phyloP scores from a whole-genome alignment of 2,888 invertebrate genomes.

The Tanytarsus gracilentus region DNA sequence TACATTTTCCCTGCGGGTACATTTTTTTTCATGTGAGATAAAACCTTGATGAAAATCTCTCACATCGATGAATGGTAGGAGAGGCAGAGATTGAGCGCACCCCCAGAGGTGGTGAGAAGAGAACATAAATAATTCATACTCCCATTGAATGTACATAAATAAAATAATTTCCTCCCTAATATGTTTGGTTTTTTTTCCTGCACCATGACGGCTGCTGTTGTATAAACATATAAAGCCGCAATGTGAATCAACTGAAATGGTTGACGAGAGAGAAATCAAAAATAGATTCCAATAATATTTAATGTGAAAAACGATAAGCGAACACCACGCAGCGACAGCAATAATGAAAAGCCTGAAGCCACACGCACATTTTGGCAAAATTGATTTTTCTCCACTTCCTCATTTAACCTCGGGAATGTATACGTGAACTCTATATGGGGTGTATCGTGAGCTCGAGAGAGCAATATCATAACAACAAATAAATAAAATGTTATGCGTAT shows the following conservation, averaged over 20 bases:
- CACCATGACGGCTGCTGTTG: background rate
- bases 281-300: slow-evolving; percentile 22
- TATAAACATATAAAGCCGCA: background rate
- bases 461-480: slow-evolving; percentile 20
- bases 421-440: slow-evolving; percentile 6
- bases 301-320: slow-evolving; percentile 22
- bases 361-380: slow-evolving; percentile 18
- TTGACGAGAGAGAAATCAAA: slow-evolving; percentile 15
- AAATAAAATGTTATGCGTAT: slow-evolving; percentile 23
- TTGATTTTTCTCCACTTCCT: slow-evolving; percentile 23
- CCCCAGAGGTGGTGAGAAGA: background rate
- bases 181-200: slow-evolving; percentile 9
- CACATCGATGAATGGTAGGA: background rate
- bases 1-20: slow-evolving; percentile 14
- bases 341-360: background rate
- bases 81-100: background rate
- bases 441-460: background rate
- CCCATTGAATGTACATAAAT: slow-evolving; percentile 17
- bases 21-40: background rate
- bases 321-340: background rate
- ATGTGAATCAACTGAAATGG: slow-evolving; percentile 1
- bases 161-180: slow-evolving; percentile 12
- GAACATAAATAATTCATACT: slow-evolving; percentile 27
- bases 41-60: background rate
- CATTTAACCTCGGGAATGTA: background rate